A percentile compares a stretch with the other conserved stretches of the same genome.
Conservation (phyloP, 2,113 vertebrate genomes). For the Psilopsiagon aurifrons region DNA sequence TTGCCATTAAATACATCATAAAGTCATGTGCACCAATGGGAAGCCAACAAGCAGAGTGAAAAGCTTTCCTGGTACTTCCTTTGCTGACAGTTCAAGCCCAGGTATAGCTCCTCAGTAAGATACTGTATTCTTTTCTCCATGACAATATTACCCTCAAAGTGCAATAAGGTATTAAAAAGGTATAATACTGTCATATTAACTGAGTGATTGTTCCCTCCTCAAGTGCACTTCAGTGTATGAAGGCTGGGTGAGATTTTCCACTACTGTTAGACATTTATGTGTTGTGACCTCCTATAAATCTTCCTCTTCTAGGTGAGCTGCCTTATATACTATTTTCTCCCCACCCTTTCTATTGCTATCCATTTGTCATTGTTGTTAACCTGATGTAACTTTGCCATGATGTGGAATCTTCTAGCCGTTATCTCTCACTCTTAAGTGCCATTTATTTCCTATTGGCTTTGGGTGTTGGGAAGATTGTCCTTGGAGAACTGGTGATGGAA, state of each 20-base stretch:
- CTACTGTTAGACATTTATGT: not conserved
- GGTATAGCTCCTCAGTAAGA: not conserved
- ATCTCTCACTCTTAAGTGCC: rapidly evolving
- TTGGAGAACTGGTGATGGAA: not conserved
- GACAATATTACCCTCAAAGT: not conserved
- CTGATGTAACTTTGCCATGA: not conserved
- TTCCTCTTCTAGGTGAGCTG: not conserved
- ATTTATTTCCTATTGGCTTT: not conserved
- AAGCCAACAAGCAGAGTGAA: not conserved
- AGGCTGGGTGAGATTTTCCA: not conserved
- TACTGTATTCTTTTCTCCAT: not conserved
- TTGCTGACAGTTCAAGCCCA: not conserved
- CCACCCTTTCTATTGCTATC: not conserved
- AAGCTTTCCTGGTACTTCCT: not conserved
- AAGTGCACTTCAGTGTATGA: not conserved
- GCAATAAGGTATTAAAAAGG: not conserved
- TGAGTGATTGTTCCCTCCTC: not conserved
- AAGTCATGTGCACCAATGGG: not conserved
- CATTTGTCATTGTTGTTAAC: not conserved
- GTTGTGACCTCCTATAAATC: not conserved
- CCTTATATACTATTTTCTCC: not conserved
- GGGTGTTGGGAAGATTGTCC: not conserved
- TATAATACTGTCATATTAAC: not conserved
- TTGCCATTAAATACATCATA: not conserved
- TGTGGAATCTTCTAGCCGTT: not conserved